A percentile compares a stretch with the other conserved stretches of the same genome.
Evolutionary conservation across 2,888 invertebrate genomes (phyloP).

Genomic region (Cosmia trapezina): DNA sequence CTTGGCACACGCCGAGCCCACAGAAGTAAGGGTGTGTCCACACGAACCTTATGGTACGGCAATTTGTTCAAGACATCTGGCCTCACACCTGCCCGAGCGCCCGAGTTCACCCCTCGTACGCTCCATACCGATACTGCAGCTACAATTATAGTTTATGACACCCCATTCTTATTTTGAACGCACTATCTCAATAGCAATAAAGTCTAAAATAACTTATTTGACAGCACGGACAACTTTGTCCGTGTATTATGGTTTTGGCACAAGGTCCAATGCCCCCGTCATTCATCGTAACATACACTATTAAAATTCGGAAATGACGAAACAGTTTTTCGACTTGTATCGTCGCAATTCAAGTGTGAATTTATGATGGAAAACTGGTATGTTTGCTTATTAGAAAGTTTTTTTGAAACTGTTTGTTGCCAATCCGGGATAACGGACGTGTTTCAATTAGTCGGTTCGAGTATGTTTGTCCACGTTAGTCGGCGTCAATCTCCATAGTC

Average conservation of each 20-base stretch:
- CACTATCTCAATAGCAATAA: constrained; percentile 65
- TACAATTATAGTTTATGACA: constrained; percentile 45
- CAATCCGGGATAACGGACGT: constrained; percentile 79
- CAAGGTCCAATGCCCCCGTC: constrained; percentile 86
- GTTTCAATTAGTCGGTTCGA: constrained; percentile 80
- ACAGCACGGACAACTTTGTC: constrained; percentile 57
- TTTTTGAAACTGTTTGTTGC: constrained; percentile 73
- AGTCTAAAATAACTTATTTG: constrained; percentile 63
- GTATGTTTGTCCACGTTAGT: constrained; percentile 77
- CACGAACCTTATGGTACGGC: constrained; percentile 88
- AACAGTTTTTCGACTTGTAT: constrained; percentile 83
- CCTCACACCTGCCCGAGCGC: constrained; percentile 87
- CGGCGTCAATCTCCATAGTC: constrained; percentile 83
- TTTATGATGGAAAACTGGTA: constrained; percentile 75
- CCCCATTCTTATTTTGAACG: constrained; percentile 46
- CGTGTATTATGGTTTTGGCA: constrained; percentile 84
- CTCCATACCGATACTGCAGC: constrained; percentile 79
- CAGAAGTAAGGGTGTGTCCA: constrained; percentile 87
- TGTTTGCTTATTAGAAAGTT: constrained; percentile 77
- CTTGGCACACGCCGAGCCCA: constrained; percentile 89
- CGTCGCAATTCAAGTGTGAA: constrained; percentile 85
- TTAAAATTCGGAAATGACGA: constrained; percentile 89
- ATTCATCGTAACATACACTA: constrained; percentile 82
- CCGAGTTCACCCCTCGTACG: constrained; percentile 69
- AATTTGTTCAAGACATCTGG: constrained; percentile 91